These are phyloP conservation scores for Musca vetustissima DNA, from an alignment of 1,140 invertebrate species.

Conservation along the genomic window DNA sequence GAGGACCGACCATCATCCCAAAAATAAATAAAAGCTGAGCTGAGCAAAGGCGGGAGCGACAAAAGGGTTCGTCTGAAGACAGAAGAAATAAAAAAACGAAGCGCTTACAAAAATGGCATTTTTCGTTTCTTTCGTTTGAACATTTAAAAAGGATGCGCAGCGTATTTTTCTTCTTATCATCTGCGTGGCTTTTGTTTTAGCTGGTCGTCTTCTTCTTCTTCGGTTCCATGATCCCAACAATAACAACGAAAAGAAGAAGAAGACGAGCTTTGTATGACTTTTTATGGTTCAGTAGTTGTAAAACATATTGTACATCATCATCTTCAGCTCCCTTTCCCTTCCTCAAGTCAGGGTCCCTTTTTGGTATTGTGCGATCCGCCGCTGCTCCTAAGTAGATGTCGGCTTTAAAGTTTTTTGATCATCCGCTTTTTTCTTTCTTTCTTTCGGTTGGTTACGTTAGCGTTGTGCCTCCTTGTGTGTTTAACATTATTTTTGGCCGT, in stretches of 20 bases:
- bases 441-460: background rate
- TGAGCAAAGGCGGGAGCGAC: no score
- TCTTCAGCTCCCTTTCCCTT: background rate
- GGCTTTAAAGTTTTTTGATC: conserved; percentile 22
- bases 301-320: conserved; percentile 12
- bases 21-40: background rate
- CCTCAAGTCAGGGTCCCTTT: background rate
- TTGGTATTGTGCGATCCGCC: background rate
- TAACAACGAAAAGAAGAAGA: no score
- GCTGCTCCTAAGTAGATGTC: background rate
- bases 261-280: background rate
- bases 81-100: no score
- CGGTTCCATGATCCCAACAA: no score
- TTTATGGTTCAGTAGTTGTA: conserved; percentile 22
- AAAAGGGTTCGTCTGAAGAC: no score
- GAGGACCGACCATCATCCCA: background rate
- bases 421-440: conserved; percentile 11
- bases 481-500: background rate
- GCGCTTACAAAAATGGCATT: no score
- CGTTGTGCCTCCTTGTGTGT: conserved; percentile 1
- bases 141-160: conserved; percentile 19
- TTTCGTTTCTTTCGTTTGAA: background rate
- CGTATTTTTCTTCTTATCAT: background rate
- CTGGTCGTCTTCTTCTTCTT: background rate
- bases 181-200: background rate